Base-by-base conservation (phyloP, 2,888 invertebrate species). In the Andrena marginata region DNA sequence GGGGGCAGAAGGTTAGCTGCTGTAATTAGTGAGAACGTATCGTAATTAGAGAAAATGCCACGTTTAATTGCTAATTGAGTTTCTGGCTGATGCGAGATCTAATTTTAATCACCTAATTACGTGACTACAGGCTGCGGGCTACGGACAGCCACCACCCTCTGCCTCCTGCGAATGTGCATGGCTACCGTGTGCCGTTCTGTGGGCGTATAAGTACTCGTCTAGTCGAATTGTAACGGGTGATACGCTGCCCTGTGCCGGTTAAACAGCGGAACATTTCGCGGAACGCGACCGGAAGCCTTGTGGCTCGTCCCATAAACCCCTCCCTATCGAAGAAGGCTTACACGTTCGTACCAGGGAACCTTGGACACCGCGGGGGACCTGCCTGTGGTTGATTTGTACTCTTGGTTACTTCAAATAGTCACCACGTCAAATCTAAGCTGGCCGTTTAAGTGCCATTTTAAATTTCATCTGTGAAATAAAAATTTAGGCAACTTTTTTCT, bases 1-100 rank as follows among this genome's bases (percentile, higher is more conserved):
- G 42, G 42, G 42, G 42, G 42, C 87, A 87, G 85, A 80, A 90
- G 91, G 91, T 91, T 92, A 92, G 92, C 92, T 91, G 89, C 91
- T 93, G 94, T 94, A 95, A 95, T 94, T 94, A 95, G 94, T 93
- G 94, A 94, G 94, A 94, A 95, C 94, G 94, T 94, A 94, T 95
- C 94, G 95, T 95, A 95, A 95, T 95, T 95, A 95, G 95, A 95
- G 95, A 95, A 95, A 95, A 95, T 95, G 94, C 95, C 94, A 95
- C 95, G 95, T 95, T 95, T 95, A 95, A 95, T 95, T 95, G 95
- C 95, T 95, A 95, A 95, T 95, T 95, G 95, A 95, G 95, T 95
- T 95, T 95, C 95, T 94, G 94, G 94, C 94, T 94, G 94, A 94
- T 94, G 94, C 94, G 94, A 95, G 94, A 95, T 95, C 95, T 94